Evolutionary conservation across 2,113 vertebrate genomes (phyloP).

Genomic region (Phalacrocorax pelagicus): DNA sequence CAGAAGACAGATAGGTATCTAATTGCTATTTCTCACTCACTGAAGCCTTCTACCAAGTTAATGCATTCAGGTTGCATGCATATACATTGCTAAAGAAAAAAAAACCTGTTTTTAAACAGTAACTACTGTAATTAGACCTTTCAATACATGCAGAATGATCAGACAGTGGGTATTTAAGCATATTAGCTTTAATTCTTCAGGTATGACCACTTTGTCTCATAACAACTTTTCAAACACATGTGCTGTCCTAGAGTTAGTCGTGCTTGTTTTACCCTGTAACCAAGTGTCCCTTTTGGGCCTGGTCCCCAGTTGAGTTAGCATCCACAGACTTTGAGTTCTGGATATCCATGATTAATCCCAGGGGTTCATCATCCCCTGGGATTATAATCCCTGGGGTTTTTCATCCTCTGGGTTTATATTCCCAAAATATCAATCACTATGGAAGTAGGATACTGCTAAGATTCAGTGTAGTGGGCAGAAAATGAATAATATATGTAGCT

Average conservation of each 20-base stretch:
- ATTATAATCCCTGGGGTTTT: neutral
- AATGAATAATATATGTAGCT: neutral
- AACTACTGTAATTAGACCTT: neutral
- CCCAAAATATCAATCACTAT: neutral
- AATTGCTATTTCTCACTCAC: neutral
- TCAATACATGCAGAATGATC: neutral
- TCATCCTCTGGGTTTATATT: neutral
- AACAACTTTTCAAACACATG: neutral
- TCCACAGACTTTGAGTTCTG: neutral
- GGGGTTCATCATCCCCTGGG: neutral
- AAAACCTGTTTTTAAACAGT: neutral
- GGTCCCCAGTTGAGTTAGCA: neutral
- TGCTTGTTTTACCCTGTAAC: neutral
- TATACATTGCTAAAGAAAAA: fast-evolving
- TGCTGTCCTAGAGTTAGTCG: neutral
- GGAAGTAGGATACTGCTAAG: neutral
- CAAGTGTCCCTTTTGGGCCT: neutral
- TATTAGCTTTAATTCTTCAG: neutral
- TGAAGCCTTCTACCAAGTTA: neutral
- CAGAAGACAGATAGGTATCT: neutral
- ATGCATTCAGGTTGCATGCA: neutral
- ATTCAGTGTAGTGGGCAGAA: neutral
- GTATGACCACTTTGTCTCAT: neutral
- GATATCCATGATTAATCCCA: neutral
- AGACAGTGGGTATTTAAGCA: neutral